Percentiles rank a stretch among this genome's conserved stretches.
phyloP scores from a whole-genome alignment of 2,113 vertebrate species.

The Osmerus eperlanus region DNA sequence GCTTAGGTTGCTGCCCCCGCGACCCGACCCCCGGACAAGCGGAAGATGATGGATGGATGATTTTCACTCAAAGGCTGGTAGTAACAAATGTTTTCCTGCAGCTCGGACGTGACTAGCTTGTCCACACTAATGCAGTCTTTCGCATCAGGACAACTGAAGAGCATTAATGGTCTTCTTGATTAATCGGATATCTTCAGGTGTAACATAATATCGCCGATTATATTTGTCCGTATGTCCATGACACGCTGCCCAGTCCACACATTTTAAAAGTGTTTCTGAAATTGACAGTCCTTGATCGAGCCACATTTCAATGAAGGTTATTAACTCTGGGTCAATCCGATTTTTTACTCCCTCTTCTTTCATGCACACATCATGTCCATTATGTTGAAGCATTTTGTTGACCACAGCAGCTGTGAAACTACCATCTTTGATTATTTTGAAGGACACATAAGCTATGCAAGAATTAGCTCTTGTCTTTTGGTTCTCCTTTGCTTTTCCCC shows the following conservation, averaged over 20 bases:
- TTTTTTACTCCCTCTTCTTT: slow-evolving; percentile 21
- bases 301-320: slow-evolving; percentile 14
- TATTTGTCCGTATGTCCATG: too few species aligned
- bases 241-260: background rate
- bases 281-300: slow-evolving; percentile 15
- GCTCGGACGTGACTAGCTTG: too few species aligned
- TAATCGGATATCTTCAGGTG: too few species aligned
- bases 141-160: too few species aligned
- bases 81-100: too few species aligned
- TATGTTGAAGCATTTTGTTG: slow-evolving; percentile 25
- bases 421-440: slow-evolving; percentile 17
- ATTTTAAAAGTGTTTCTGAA: slow-evolving; percentile 27
- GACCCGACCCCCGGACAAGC: too few species aligned
- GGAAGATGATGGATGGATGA: too few species aligned
- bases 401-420: slow-evolving; percentile 13
- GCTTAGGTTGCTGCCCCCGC: too few species aligned
- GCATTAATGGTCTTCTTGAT: too few species aligned
- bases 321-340: slow-evolving; percentile 15
- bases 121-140: too few species aligned
- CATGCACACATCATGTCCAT: slow-evolving; percentile 7
- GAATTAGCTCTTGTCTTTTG: slow-evolving; percentile 20
- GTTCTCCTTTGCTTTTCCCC: slow-evolving; percentile 25
- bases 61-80: too few species aligned
- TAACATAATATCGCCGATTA: too few species aligned
- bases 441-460: slow-evolving; percentile 12